phyloP scores from a whole-genome alignment of 1,140 invertebrate species.

The Thalassaphorura encarpata region DNA sequence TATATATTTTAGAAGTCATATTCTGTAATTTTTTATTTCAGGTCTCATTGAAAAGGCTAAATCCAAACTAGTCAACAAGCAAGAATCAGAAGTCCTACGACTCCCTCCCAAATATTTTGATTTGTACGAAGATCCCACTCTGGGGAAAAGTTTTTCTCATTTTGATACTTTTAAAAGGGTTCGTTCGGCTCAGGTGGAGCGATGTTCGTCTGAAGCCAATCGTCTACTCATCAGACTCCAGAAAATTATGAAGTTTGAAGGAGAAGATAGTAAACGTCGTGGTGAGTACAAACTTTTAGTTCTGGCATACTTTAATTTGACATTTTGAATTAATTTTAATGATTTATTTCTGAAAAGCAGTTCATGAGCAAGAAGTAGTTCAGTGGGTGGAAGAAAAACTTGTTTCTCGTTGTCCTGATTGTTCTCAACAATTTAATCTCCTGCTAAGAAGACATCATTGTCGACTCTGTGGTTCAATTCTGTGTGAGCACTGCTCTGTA shows the following conservation, averaged over 20 bases:
- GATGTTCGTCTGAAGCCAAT: background rate
- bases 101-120: background rate
- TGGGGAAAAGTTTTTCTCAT: background rate
- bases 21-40: background rate
- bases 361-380: slow-evolving; percentile 1
- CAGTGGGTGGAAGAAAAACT: slow-evolving; percentile 5
- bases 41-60: slow-evolving; percentile 8
- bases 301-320: background rate
- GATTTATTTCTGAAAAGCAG: background rate
- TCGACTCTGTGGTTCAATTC: slow-evolving; percentile 5
- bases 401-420: slow-evolving; percentile 5
- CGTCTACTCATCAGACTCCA: slow-evolving; percentile 1
- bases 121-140: background rate
- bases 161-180: slow-evolving; percentile 1
- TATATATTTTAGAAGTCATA: too few relatives aligned
- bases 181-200: background rate
- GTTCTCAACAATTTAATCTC: slow-evolving; percentile 1
- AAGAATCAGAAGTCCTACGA: slow-evolving; percentile 1
- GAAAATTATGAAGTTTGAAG: background rate
- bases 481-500: slow-evolving; percentile 5
- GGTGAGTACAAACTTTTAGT: background rate
- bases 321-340: background rate
- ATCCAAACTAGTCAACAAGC: background rate
- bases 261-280: slow-evolving; percentile 6
- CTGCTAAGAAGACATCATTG: slow-evolving; percentile 6